Percentiles rank a stretch among this genome's conserved stretches.
Evolutionary conservation across 2,113 vertebrate genomes (phyloP).

Genomic region (Choloepus hoffmanni): DNA sequence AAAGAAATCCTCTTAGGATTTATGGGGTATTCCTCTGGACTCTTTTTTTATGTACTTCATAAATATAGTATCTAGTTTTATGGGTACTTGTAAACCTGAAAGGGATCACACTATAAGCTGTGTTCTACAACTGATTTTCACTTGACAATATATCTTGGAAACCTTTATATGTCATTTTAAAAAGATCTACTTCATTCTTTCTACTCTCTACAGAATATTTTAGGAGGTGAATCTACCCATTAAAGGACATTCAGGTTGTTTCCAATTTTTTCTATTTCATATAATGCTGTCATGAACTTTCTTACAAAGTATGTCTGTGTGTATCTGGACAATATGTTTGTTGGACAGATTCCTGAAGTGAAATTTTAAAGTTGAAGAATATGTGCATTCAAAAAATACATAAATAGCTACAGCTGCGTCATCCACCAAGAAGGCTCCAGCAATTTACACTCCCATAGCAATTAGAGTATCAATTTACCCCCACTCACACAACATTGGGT

Average conservation of each 20-base stretch:
- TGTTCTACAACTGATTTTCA: neutral
- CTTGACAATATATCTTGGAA: neutral
- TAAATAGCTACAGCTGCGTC: slow-evolving; percentile 14
- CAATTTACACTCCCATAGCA: neutral
- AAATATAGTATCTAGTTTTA: neutral
- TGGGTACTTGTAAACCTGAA: neutral
- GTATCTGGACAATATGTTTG: neutral
- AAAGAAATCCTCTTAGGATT: neutral
- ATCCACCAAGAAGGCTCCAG: neutral
- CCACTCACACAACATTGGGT: neutral
- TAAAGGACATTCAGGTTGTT: neutral
- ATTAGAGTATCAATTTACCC: neutral
- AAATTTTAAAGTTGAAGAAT: slow-evolving; percentile 41
- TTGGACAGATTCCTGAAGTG: slow-evolving; percentile 11
- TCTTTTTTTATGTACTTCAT: slow-evolving; percentile 18
- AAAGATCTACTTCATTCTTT: neutral
- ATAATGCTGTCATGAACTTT: neutral
- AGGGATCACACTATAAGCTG: neutral
- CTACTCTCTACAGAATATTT: neutral
- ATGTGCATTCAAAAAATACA: neutral
- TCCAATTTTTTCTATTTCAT: slow-evolving; percentile 18
- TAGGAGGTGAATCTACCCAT: neutral
- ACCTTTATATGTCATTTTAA: neutral
- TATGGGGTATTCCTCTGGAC: neutral
- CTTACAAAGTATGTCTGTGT: slow-evolving; percentile 4